These are phyloP conservation scores for Bettongia penicillata DNA, from an alignment of 2,113 vertebrate genomes.

Conservation along the genomic window DNA sequence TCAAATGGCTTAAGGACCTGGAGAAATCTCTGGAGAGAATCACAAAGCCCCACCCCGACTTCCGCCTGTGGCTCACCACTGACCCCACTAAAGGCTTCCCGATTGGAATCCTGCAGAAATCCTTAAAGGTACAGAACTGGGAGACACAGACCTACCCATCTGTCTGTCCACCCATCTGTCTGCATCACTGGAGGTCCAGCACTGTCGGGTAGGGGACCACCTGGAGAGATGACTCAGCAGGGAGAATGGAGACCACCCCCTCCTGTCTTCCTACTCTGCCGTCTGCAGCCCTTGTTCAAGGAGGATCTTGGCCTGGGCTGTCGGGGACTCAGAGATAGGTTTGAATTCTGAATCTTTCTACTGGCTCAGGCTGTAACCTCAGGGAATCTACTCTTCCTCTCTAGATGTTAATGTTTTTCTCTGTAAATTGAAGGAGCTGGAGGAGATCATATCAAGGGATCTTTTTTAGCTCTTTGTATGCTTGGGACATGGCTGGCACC, in stretches of 20 bases:
- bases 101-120: slow-evolving; percentile 94
- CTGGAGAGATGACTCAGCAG: not conserved
- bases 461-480: not conserved
- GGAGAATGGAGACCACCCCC: not conserved
- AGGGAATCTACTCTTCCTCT: not conserved
- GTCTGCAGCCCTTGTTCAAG: not conserved
- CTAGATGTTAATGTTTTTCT: not conserved
- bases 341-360: not conserved
- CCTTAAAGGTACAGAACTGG: slow-evolving; percentile 89
- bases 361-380: not conserved
- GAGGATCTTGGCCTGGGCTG: not conserved
- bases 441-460: not conserved
- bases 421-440: not conserved
- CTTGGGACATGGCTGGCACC: too few relatives aligned
- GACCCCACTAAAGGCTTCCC: slow-evolving; percentile 94
- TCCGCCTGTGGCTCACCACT: slow-evolving; percentile 97
- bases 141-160: rapidly evolving
- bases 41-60: slow-evolving; percentile 89
- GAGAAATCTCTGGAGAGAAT: slow-evolving; percentile 94
- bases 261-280: not conserved
- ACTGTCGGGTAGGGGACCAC: not conserved
- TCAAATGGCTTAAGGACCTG: slow-evolving; percentile 93
- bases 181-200: not conserved
- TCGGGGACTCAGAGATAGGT: too few relatives aligned
- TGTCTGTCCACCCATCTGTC: rapidly evolving